These are phyloP conservation scores for Aldrovandia affinis DNA, from an alignment of 2,797 vertebrate species.

Conservation along the genomic window DNA sequence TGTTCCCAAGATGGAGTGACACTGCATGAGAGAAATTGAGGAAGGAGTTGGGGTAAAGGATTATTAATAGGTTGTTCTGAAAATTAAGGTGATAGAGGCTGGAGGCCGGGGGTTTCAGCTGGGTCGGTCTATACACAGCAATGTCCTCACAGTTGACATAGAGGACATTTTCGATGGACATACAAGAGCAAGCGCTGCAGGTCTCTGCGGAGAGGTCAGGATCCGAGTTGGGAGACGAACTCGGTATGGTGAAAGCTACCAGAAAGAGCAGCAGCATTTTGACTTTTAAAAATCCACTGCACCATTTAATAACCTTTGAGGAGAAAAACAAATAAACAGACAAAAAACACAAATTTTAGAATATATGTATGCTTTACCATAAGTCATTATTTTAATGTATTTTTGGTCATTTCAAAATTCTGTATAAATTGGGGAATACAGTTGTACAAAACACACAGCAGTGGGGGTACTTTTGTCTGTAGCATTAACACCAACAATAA, in stretches of 20 bases:
- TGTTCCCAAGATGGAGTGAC: slow-evolving; percentile 98
- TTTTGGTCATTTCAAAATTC: neutral
- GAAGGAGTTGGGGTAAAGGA: slow-evolving; percentile 99
- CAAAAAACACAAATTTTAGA: neutral
- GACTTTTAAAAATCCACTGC: slow-evolving; percentile 85
- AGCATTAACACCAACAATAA: neutral
- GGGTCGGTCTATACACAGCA: slow-evolving; percentile 92
- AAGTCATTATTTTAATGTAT: neutral
- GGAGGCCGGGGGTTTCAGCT: slow-evolving; percentile 91
- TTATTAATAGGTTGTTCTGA: slow-evolving; percentile 96
- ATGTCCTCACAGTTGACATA: slow-evolving; percentile 98
- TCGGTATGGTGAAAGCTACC: slow-evolving; percentile 86
- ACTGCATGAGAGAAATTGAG: slow-evolving; percentile 98
- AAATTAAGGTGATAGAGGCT: slow-evolving; percentile 98
- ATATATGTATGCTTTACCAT: neutral
- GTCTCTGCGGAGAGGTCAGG: slow-evolving; percentile 90
- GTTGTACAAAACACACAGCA: neutral
- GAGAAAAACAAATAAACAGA: slow-evolving; percentile 32
- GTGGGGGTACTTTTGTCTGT: neutral
- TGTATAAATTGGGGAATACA: neutral
- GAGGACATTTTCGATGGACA: slow-evolving; percentile 96
- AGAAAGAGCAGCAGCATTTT: slow-evolving; percentile 98
- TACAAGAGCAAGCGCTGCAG: slow-evolving; percentile 95
- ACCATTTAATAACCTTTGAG: slow-evolving; percentile 81
- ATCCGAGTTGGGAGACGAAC: slow-evolving; percentile 81